Base-by-base conservation (phyloP, 1,140 invertebrate genomes). In the Pararge aegeria region DNA sequence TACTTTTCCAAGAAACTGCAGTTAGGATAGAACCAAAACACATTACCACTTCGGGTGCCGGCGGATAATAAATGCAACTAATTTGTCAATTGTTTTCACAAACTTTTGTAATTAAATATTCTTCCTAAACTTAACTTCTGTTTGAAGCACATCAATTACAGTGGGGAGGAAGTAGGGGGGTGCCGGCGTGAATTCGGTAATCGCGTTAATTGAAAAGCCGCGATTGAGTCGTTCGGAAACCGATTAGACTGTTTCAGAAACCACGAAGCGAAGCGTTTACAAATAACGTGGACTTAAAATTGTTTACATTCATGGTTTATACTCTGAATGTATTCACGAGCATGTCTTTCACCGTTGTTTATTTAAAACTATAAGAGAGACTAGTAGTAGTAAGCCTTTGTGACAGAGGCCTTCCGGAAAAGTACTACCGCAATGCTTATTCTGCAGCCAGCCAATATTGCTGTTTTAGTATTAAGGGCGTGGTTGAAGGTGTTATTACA, bases 191-290 rank as follows among this genome's bases (percentile, higher is more conserved):
- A 46, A 21, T 46, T 46, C 10, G 18, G 7, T 46, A 46, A 46
- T 46, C 42, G 19, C 42, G 42, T 46, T 46, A 46, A 46, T 46
- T 46, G 42, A 21, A 42, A 21, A 46, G 42, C 42, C 18, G 42
- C 42, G 42, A 46, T 46, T 46, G 42, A 46, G 19, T 46, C 42
- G 18, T 21, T 46, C 42, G 42, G n/a, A n/a, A 21, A 46, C 42
- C 42, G 42, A 46, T 46, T 46, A 46, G 4, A 4, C 42, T 21
- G 42, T 46, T 46, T 46, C 10, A n/a, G 42, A 46, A 46, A 46
- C 42, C 42, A 19, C 42, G 1, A 46, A 20, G 13, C 42, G 1
- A 46, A 20, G 13, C 13, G 42, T 46, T 46, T 10, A 19, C 1
- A 20, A 46, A 21, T 12, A 46, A 46, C 21, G 20, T 46, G 10